phyloP scores from a whole-genome alignment of 1,140 invertebrate genomes.

The Psix sp. region DNA sequence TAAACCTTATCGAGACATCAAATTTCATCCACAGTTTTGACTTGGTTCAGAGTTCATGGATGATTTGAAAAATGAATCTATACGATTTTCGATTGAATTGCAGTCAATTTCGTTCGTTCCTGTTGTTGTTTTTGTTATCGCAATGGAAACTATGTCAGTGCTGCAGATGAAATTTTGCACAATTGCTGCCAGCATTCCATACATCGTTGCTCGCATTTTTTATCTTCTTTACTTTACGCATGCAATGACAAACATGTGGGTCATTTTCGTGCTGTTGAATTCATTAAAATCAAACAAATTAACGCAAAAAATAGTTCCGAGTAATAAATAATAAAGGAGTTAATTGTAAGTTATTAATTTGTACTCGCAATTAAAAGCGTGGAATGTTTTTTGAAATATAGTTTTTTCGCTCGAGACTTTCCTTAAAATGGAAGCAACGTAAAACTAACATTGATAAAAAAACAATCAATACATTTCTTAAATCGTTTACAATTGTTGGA shows the following conservation, averaged over 20 bases:
- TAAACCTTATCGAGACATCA: conserved; percentile 17
- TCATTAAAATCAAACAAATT: conserved; percentile 42
- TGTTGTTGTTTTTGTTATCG: no score
- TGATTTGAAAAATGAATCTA: no score
- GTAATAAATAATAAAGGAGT: conserved; percentile 8
- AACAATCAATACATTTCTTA: conserved; percentile 23
- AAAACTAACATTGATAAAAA: no score
- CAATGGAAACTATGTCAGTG: not conserved
- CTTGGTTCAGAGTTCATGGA: no score
- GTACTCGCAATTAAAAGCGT: not conserved
- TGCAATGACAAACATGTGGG: conserved; percentile 49
- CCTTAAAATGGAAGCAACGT: no score
- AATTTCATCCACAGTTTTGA: conserved; percentile 7
- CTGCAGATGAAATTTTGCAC: conserved; percentile 28
- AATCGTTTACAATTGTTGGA: conserved; percentile 22
- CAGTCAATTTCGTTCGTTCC: no score
- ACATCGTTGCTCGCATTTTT: conserved; percentile 31
- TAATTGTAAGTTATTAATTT: conserved; percentile 7
- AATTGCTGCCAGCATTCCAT: conserved; percentile 33
- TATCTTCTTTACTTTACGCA: conserved; percentile 41
- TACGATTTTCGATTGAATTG: no score
- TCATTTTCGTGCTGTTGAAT: conserved; percentile 23
- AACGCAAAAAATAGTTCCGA: no score
- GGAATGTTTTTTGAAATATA: no score
- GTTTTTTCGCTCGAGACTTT: no score